Evolutionary conservation across 1,140 invertebrate genomes (phyloP).

Genomic region (Eupeodes corollae): DNA sequence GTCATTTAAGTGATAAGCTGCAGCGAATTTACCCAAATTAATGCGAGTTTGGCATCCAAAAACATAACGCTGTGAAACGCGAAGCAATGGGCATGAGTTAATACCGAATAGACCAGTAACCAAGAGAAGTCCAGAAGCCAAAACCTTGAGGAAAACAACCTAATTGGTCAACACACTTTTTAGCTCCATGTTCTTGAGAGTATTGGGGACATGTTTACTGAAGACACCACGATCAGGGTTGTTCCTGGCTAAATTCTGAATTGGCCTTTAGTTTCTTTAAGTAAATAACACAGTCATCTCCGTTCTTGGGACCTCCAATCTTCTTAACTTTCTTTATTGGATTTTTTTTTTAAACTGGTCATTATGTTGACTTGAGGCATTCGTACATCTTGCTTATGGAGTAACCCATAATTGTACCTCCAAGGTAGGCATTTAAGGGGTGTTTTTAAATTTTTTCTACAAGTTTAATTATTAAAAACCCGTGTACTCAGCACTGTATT

Average conservation of each 20-base stretch:
- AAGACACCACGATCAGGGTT: conserved; percentile 54
- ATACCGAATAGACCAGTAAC: conserved; percentile 73
- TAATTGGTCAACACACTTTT: conserved; percentile 89
- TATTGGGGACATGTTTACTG: conserved; percentile 62
- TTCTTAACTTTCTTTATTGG: conserved; percentile 65
- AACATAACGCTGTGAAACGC: conserved; percentile 90
- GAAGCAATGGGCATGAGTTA: conserved; percentile 85
- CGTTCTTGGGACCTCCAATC: conserved; percentile 93
- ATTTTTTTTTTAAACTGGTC: conserved; percentile 45
- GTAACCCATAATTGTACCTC: conserved; percentile 33
- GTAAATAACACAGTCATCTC: conserved; percentile 72
- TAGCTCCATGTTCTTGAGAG: conserved; percentile 67
- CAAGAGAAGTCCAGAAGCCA: conserved; percentile 81
- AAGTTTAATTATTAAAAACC: conserved; percentile 37
- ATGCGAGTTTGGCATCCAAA: conserved; percentile 89
- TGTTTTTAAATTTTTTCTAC: conserved; percentile 36
- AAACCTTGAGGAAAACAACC: conserved; percentile 73
- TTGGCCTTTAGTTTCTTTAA: conserved; percentile 64
- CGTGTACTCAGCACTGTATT: conserved; percentile 38
- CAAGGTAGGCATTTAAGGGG: conserved; percentile 30
- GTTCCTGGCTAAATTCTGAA: conserved; percentile 48
- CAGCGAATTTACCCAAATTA: conserved; percentile 65
- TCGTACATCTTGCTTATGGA: conserved; percentile 35
- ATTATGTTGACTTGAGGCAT: conserved; percentile 31
- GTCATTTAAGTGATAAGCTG: conserved; percentile 83